phyloP scores from a whole-genome alignment of 2,797 vertebrate species.

The Sebastes elongatus region DNA sequence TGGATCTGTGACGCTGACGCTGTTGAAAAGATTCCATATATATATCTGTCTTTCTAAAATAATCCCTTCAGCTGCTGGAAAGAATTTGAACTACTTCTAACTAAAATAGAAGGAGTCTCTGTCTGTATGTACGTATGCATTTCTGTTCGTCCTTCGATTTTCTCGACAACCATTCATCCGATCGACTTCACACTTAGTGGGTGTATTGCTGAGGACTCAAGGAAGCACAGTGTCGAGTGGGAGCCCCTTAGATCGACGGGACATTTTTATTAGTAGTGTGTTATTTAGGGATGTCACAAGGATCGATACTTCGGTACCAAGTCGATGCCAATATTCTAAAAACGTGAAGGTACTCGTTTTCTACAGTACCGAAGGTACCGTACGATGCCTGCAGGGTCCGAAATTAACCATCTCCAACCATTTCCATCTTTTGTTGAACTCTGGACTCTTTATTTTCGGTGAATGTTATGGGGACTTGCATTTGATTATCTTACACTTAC shows the following conservation, averaged over 20 bases:
- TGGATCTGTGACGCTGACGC: constrained; percentile 1
- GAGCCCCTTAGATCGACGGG: background rate
- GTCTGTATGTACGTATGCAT: background rate
- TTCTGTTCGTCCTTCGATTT: background rate
- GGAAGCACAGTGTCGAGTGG: background rate
- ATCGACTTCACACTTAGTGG: background rate
- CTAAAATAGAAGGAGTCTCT: background rate
- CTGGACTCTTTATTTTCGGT: no score
- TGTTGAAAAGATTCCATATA: constrained; percentile 17
- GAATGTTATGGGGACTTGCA: no score
- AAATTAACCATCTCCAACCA: no score
- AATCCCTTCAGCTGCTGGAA: background rate
- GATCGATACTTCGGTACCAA: no score
- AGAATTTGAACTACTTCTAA: background rate
- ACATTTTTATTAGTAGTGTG: background rate
- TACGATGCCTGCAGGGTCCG: no score
- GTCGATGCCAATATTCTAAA: no score
- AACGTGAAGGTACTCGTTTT: no score
- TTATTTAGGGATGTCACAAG: background rate
- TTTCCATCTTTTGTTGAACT: no score
- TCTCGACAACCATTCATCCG: background rate
- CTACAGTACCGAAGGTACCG: no score
- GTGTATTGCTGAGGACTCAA: background rate
- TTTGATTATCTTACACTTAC: no score
- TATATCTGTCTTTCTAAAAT: constrained; percentile 26